Conservation (phyloP, 30 jellyfish, hydroid and myxozoan genomes). For the Mastigias papua region DNA sequence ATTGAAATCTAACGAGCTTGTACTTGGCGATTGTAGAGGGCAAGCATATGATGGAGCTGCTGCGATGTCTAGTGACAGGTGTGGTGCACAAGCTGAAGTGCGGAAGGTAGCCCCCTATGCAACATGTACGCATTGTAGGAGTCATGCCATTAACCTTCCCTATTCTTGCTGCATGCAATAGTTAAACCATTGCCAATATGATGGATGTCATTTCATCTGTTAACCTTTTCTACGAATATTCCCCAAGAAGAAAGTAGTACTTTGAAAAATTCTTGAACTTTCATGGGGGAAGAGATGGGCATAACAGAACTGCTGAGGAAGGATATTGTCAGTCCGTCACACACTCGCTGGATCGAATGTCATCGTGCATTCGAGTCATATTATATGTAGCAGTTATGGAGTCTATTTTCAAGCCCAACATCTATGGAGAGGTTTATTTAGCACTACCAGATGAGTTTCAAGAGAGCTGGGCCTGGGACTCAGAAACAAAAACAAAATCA, state of each 20-base stretch:
- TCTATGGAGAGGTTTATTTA: constrained; percentile 46
- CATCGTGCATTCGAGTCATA: constrained; percentile 59
- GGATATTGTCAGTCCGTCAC: constrained; percentile 37
- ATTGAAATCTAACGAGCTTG: constrained; percentile 30
- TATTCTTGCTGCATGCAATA: constrained; percentile 49
- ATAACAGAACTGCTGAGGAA: constrained; percentile 36
- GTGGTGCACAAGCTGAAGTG: too few relatives aligned
- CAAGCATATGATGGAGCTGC: too few relatives aligned
- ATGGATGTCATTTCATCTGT: constrained; percentile 39
- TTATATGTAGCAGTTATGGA: constrained; percentile 43
- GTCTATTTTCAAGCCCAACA: constrained; percentile 50
- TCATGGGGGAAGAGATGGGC: constrained; percentile 34
- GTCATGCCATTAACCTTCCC: constrained; percentile 55
- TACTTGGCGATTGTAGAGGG: constrained; percentile 44
- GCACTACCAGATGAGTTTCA: constrained; percentile 21
- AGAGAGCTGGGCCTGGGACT: constrained; percentile 60
- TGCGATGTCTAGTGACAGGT: too few relatives aligned
- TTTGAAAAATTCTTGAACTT: constrained; percentile 16
- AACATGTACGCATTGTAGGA: constrained; percentile 58
- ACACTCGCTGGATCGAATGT: constrained; percentile 60
- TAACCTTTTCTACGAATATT: constrained; percentile 32
- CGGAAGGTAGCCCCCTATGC: constrained; percentile 62
- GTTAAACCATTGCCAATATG: too few relatives aligned
- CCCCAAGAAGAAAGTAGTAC: too few relatives aligned
- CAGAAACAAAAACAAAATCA: constrained; percentile 46